phyloP scores from a whole-genome alignment of 1,140 invertebrate genomes.

The Zaprionus vittiger region DNA sequence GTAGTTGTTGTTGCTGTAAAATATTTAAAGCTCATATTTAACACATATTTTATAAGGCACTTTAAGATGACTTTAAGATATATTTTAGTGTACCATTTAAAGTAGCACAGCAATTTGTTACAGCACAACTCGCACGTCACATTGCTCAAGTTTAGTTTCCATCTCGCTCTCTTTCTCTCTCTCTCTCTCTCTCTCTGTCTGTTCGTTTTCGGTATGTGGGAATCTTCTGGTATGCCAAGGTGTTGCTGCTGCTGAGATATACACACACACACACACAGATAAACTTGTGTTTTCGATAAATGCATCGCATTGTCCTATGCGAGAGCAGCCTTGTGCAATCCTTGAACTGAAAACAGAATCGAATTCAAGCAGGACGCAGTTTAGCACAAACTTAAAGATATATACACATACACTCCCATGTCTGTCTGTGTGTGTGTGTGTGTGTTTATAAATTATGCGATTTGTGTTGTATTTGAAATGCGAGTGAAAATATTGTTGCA shows the following conservation, averaged over 20 bases:
- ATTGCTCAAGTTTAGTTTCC: conserved; percentile 12
- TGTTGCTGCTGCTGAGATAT: conserved; percentile 16
- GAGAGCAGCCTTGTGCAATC: neutral
- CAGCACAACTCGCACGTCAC: conserved; percentile 26
- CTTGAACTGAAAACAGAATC: conserved; percentile 15
- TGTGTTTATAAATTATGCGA: conserved; percentile 7
- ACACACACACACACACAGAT: neutral
- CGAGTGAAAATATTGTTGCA: conserved; percentile 10
- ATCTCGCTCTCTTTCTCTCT: too few species aligned
- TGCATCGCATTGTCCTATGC: conserved; percentile 23
- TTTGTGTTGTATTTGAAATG: conserved; percentile 1
- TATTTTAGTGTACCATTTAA: conserved; percentile 70
- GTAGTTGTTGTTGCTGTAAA: conserved; percentile 27
- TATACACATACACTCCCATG: neutral
- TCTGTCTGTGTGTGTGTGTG: neutral
- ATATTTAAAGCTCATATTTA: conserved; percentile 65
- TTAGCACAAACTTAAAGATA: conserved; percentile 4
- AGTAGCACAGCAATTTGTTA: conserved; percentile 74
- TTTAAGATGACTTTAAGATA: conserved; percentile 68
- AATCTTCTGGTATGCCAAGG: conserved; percentile 34
- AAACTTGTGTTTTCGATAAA: neutral
- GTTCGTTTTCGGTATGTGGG: conserved; percentile 37
- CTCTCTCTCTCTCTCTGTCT: neutral
- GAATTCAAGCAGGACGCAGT: conserved; percentile 12
- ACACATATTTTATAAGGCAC: conserved; percentile 70